phyloP scores from a whole-genome alignment of 2,797 vertebrate species.

The Hyperoplus lanceolatus region DNA sequence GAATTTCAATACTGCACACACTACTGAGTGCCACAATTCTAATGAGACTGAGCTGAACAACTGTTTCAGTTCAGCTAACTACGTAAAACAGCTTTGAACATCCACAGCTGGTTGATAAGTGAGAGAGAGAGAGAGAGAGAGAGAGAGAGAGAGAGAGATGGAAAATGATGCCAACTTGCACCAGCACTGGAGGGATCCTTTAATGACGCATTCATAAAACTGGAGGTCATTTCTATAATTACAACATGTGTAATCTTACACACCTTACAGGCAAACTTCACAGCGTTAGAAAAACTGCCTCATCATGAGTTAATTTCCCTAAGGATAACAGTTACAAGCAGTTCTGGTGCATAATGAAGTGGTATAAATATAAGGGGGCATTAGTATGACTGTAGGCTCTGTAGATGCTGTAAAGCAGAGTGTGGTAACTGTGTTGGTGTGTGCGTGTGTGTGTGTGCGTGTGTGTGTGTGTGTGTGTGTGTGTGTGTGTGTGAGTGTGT shows the following conservation, averaged over 20 bases:
- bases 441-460: conserved; percentile 1
- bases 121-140: not conserved
- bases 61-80: not conserved
- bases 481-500: not conserved
- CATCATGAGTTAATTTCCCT: conserved; percentile 13
- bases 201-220: conserved; percentile 35
- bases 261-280: conserved; percentile 28
- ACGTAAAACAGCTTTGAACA: not conserved
- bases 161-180: conserved; percentile 13
- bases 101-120: not conserved
- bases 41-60: not conserved
- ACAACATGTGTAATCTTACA: conserved; percentile 26
- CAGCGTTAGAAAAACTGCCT: conserved; percentile 1
- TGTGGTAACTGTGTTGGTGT: conserved; percentile 6
- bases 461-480: not conserved
- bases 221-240: conserved; percentile 41
- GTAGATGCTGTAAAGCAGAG: conserved; percentile 10
- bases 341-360: conserved; percentile 35
- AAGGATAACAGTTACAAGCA: conserved; percentile 15
- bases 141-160: not conserved
- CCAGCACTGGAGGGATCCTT: conserved; percentile 19
- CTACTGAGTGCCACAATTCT: too few species aligned
- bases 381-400: conserved; percentile 20
- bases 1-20: not conserved
- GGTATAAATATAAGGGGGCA: conserved; percentile 29